phyloP scores from a whole-genome alignment of 2,113 vertebrate species.

The Aythya baeri region DNA sequence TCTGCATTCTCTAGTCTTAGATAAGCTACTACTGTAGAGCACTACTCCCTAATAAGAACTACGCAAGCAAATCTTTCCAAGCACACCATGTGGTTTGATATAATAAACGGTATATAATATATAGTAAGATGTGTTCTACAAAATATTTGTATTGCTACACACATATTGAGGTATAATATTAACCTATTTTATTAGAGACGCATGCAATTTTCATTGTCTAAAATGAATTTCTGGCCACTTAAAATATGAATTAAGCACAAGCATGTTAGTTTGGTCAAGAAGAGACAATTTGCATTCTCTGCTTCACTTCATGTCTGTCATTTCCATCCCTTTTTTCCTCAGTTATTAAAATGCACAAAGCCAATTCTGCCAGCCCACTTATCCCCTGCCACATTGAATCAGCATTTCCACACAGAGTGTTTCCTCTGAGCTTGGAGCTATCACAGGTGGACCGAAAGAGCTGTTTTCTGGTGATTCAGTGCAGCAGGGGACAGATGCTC shows the following conservation, averaged over 20 bases:
- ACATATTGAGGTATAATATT: background rate
- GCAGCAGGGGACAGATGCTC: conserved; percentile 39
- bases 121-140: background rate
- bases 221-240: background rate
- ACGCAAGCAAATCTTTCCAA: background rate
- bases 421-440: conserved; percentile 38
- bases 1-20: background rate
- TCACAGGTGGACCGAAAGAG: conserved; percentile 22
- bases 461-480: background rate
- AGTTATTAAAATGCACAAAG: conserved; percentile 21
- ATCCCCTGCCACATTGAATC: conserved; percentile 29
- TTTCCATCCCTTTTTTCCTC: background rate
- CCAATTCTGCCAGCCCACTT: conserved; percentile 27
- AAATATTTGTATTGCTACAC: background rate
- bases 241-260: background rate
- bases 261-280: background rate
- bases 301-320: background rate
- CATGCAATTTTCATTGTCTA: background rate
- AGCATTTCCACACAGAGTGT: background rate
- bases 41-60: background rate
- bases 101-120: background rate
- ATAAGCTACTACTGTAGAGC: background rate
- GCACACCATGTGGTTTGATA: background rate
- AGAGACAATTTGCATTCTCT: background rate
- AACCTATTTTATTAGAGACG: background rate